Evolutionary conservation across 2,113 vertebrate genomes (phyloP), one percentile per base, ranked within the genome.

Genomic region (Gymnogyps californianus): DNA sequence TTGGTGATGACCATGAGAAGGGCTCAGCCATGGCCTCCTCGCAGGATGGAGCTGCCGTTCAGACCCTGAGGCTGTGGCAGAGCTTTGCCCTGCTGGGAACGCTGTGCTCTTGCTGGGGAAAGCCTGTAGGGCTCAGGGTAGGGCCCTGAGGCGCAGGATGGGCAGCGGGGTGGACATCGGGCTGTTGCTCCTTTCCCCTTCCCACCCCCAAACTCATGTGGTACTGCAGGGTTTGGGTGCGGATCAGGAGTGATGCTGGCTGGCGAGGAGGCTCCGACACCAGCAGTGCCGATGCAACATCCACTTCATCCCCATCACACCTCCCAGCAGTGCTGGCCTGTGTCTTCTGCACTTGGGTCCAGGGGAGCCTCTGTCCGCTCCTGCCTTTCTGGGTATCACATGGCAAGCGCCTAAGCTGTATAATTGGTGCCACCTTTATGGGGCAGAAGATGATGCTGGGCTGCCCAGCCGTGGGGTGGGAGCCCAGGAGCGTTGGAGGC

Each of bases 271-370:
- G 42, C 70, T 93, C 20, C 2, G 6, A 7, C 26, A 75, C 24
- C 61, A 44, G 71, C 52, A 31, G 52, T 32, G 38, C 0, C 0
- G 1, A 15, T 46, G 17, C 44, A 46, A 4, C 2, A 1, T 74
- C 44, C 2, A 2, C 70, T 42, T 58, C 58, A 40, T 72, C 24
- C n/a, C 34, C 28, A 7, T 44, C 49, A 11, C 17, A 25, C 22
- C 3, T 77, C n/a, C 42, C 26, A 21, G n/a, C 38, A 55, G 18
- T n/a, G 22, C 36, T 42, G 49, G 32, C 21, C 34, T n/a, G 25
- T 28, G 49, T 19, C 36, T 59, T 40, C n/a, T 59, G 25, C 3
- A 2, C 25, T 7, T 28, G 29, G 11, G 5, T 31, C 38, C 52
- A 25, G 40, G 47, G 52, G 31, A 77, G 67, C n/a, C n/a, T 32